phyloP scores from a whole-genome alignment of 1,140 invertebrate species.

The Cyrtorhinus lividipennis region DNA sequence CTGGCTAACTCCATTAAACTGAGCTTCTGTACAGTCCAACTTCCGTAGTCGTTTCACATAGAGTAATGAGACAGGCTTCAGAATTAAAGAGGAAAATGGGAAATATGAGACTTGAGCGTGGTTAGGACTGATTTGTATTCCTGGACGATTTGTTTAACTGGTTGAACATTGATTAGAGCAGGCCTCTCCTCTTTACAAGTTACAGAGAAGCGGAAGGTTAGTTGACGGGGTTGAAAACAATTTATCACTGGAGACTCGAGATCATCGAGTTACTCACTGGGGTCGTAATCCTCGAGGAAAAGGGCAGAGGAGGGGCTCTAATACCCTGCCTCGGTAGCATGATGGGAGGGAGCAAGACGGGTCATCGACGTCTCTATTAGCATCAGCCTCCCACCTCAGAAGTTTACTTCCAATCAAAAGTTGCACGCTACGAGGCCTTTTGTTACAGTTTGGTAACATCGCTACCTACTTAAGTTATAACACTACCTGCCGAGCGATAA shows the following conservation, averaged over 20 bases:
- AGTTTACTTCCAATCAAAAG: not conserved
- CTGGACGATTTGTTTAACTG: too few relatives aligned
- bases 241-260: not conserved
- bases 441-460: not conserved
- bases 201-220: not conserved
- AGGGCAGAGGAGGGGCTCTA: too few relatives aligned
- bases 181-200: not conserved
- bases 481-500: too few relatives aligned
- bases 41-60: not conserved
- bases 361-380: not conserved
- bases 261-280: not conserved
- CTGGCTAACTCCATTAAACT: too few relatives aligned
- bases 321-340: too few relatives aligned
- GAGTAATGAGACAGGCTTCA: not conserved
- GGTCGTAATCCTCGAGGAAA: not conserved
- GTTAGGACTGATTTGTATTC: too few relatives aligned
- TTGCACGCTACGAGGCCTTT: not conserved
- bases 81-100: not conserved
- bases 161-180: not conserved
- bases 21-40: too few relatives aligned
- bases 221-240: not conserved
- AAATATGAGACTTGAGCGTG: not conserved
- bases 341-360: not conserved
- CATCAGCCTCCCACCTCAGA: not conserved
- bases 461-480: too few relatives aligned